These are phyloP conservation scores for Bombus sibiricus DNA, from an alignment of 1,140 invertebrate genomes.

Conservation along the genomic window DNA sequence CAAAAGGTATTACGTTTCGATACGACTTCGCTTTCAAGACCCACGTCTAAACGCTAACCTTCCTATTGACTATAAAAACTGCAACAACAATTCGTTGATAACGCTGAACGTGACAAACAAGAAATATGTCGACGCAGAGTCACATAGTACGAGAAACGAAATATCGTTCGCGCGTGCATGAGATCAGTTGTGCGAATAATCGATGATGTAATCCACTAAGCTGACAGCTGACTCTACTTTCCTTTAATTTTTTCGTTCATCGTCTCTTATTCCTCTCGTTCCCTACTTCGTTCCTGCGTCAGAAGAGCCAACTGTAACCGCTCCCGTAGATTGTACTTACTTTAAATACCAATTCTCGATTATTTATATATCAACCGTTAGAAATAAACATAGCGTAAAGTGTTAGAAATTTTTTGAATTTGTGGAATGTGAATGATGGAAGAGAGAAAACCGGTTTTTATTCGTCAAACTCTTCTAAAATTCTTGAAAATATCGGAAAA, in stretches of 20 bases:
- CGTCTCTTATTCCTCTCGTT: no score
- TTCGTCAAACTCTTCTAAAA: background rate
- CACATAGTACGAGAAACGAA: background rate
- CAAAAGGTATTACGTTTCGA: background rate
- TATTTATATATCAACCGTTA: background rate
- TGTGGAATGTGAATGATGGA: background rate
- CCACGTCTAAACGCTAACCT: background rate
- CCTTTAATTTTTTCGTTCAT: background rate
- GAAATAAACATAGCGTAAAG: background rate
- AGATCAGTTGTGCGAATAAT: constrained; percentile 30
- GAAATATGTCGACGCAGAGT: background rate
- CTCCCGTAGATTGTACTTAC: background rate
- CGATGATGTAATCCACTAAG: constrained; percentile 35
- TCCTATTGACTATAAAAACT: background rate
- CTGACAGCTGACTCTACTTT: background rate
- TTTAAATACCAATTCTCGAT: background rate
- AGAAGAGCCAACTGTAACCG: background rate
- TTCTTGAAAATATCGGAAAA: background rate
- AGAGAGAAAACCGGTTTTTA: background rate
- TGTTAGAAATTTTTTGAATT: background rate
- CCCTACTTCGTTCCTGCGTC: background rate
- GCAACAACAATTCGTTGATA: background rate
- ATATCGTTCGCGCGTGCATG: background rate
- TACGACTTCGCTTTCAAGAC: background rate
- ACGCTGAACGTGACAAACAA: background rate